Evolutionary conservation across 23 tunicate species (phyloP), one percentile per base, ranked within the genome.

Genomic region (Ciona savignyi): DNA sequence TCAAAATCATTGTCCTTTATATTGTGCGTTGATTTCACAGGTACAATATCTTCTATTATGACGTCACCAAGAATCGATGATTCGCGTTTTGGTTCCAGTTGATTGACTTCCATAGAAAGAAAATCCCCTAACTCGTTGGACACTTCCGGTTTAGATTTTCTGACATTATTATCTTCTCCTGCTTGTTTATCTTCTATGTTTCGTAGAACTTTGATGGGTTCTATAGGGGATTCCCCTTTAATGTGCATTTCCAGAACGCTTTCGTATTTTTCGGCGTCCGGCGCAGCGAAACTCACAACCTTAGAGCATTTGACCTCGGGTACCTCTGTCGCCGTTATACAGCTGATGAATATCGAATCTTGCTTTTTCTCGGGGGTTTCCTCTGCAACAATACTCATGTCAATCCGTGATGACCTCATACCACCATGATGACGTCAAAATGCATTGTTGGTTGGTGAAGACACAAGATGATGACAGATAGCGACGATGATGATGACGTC

Each of bases 181-280:
- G n/a, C n/a, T n/a, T n/a, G n/a, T n/a, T n/a, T n/a, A n/a, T n/a
- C n/a, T n/a, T n/a, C n/a, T n/a, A n/a, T n/a, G 56, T 42, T 42
- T 9, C 56, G 56, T 15, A 15, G 9, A 15, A 42, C 15, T 42
- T 42, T 42, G 56, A 42, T 15, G 11, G 56, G 11, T 42, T 42
- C 56, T 9, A 42, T 42, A 9, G 56, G 56, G 56, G 56, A 42
- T 42, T 42, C 56, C 56, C 56, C 28, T 72, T 49, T 2, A 30
- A 82, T 74, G 42, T 35, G 69, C 28, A 82, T 65, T 75, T 82
- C 70, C 4, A 74, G 70, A 23, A 69, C 80, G 61, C 80, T 82
- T 34, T 75, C 87, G 67, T 51, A 82, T 56, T 82, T 82, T 82
- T 80, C 87, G 4, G 4, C 67, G 24, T 22, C 67, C 4, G 28